Conservation (phyloP, 2,113 vertebrate genomes). For the Pelodiscus sinensis region DNA sequence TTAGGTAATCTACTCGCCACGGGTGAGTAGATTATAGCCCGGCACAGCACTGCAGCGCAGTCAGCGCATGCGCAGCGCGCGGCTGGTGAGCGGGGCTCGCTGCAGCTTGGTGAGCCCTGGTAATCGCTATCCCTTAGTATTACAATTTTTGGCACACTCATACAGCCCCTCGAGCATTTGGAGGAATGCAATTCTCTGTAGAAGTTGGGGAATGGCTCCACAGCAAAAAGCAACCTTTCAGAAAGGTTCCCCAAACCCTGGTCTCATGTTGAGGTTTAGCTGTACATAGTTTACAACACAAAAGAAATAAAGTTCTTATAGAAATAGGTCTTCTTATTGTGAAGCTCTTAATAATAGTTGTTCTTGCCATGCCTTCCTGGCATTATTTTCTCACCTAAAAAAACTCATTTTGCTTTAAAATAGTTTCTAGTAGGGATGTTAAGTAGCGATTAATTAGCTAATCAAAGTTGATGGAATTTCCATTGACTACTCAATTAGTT, state of each 20-base stretch:
- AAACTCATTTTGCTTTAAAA: background rate
- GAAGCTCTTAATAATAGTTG: background rate
- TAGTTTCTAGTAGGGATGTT: too few relatives aligned
- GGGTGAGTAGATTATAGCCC: too few relatives aligned
- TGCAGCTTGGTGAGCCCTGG: too few relatives aligned
- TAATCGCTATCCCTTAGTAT: background rate
- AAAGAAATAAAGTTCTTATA: background rate
- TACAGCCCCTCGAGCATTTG: rapidly evolving
- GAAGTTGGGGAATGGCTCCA: background rate
- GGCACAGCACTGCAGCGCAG: too few relatives aligned
- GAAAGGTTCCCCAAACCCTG: background rate
- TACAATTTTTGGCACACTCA: background rate
- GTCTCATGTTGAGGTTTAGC: background rate
- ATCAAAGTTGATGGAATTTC: too few relatives aligned
- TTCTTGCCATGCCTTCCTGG: background rate
- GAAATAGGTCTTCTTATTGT: background rate
- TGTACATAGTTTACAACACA: background rate
- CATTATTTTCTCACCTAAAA: background rate
- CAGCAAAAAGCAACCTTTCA: background rate
- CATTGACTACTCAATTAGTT: too few relatives aligned
- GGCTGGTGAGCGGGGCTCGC: too few relatives aligned
- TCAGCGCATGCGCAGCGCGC: too few relatives aligned
- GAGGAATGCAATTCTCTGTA: background rate
- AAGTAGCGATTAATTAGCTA: too few relatives aligned
- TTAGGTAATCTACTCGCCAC: too few relatives aligned